Evolutionary conservation across 1,140 invertebrate genomes (phyloP).

Genomic region (Alviniconcha marisindica): DNA sequence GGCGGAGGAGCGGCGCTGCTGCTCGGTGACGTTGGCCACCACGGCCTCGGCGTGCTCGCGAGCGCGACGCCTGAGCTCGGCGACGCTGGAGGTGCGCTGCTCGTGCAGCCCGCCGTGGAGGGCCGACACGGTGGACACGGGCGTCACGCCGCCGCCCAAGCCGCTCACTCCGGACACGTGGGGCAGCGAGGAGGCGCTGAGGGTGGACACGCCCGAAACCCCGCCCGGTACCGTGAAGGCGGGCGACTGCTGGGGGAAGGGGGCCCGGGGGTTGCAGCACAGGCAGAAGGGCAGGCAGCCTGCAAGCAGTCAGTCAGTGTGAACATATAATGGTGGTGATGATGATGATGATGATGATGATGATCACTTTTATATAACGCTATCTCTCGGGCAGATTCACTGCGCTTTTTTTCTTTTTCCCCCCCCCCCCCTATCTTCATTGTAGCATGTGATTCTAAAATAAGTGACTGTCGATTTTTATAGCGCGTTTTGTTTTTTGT

Average conservation of each 20-base stretch:
- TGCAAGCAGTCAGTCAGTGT: no score
- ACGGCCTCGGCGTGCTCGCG: conserved; percentile 84
- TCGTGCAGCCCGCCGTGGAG: conserved; percentile 76
- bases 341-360: no score
- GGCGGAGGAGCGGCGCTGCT: conserved; percentile 1
- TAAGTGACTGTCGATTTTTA: no score
- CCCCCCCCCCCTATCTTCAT: no score
- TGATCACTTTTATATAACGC: no score
- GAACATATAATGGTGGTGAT: no score
- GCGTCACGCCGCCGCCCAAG: neutral
- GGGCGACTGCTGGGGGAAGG: neutral
- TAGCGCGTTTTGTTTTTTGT: no score
- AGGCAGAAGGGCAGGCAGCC: conserved; percentile 59
- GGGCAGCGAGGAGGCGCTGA: conserved; percentile 5
- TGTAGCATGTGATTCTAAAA: no score
- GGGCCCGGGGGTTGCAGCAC: conserved; percentile 47
- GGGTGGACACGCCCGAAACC: neutral
- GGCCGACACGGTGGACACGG: conserved; percentile 54
- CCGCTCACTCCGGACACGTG: neutral
- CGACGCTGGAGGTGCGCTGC: conserved; percentile 91
- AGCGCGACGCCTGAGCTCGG: conserved; percentile 91
- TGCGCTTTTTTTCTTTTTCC: no score
- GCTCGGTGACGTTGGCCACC: conserved; percentile 59
- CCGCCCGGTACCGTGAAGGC: conserved; percentile 21
- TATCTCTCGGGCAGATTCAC: no score